Conservation (phyloP, 2,797 vertebrate species). For the Cryptoprocta ferox region DNA sequence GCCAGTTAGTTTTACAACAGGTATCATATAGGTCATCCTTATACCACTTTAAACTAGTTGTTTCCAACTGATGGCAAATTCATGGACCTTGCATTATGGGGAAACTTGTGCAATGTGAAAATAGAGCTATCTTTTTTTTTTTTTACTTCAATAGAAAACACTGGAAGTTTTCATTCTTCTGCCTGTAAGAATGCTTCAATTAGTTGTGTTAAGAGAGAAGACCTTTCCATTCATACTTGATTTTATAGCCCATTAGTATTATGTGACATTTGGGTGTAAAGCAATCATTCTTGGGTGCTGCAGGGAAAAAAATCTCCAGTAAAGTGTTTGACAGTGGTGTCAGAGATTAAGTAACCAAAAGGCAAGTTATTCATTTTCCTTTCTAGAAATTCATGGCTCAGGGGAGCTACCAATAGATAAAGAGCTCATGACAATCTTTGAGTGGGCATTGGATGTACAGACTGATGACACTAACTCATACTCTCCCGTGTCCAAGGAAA, state of each 20-base stretch:
- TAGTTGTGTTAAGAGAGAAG: slow-evolving; percentile 4
- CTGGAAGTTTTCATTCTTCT: slow-evolving; percentile 2
- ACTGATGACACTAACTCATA: background rate
- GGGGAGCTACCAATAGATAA: background rate
- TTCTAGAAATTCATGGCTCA: slow-evolving; percentile 25
- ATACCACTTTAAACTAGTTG: background rate
- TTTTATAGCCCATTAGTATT: background rate
- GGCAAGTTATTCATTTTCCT: slow-evolving; percentile 24
- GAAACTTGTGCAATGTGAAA: background rate
- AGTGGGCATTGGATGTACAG: background rate
- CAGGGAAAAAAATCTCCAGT: background rate
- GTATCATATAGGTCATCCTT: slow-evolving; percentile 21
- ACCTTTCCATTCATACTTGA: background rate
- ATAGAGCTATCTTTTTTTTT: background rate
- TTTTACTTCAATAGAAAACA: background rate
- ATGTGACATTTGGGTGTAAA: background rate
- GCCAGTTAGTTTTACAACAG: slow-evolving; percentile 31
- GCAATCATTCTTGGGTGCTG: background rate
- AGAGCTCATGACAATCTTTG: background rate
- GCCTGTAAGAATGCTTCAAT: background rate
- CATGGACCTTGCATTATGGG: background rate
- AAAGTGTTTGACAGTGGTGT: background rate
- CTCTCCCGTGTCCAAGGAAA: background rate
- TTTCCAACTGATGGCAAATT: background rate
- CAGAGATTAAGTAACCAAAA: slow-evolving; percentile 18